Evolutionary conservation across 2,797 vertebrate species (phyloP), one percentile per base, ranked within the genome.

Genomic region (Melanotaenia trifasciata): DNA sequence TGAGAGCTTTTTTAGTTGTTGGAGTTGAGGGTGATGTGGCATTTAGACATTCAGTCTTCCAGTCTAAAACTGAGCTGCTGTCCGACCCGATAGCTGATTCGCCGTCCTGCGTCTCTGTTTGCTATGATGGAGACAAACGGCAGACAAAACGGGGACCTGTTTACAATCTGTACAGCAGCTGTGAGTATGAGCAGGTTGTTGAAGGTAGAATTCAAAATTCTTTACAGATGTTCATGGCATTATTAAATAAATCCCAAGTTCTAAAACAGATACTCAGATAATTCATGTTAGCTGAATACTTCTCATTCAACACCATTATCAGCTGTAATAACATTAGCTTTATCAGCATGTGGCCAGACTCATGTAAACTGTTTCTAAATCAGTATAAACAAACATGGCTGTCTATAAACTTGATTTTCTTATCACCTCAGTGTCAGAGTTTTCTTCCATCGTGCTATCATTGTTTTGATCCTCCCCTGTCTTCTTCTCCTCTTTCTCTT

Each of bases 401-500:
- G 12, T 66, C 24, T 28, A 35, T 65, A 3, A 56, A 57, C 13
- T 14, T 28, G 18, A 63, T 14, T 16, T 26, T 64, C 20, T 58
- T 51, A 30, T 47, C 89, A 98, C 96, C 72, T 98, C 97, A 72
- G 87, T 94, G 81, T 97, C 96, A 56, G 95, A 96, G 68, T 92
- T 94, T 76, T 96, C 95, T 28, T 84, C 95, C 12, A 80, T 91
- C 74, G 92, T 85, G 71, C 76, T 90, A 26, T 96, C 94, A 54
- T 84, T 87, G 7, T 68, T 89, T 72, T 90, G 86, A 0, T 87
- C 84, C 3, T 92, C 83, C 67, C 35, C 85, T 67, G 83, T 91
- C 72, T 83, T 91, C 69, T 85, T 88, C 75, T 50, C 82, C 38
- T 75, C 89, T 79, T 84, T 93, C 69, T 70, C 84, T 47, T 87